Base-by-base conservation (phyloP, 2,888 invertebrate species). In the Agrotis clavis region DNA sequence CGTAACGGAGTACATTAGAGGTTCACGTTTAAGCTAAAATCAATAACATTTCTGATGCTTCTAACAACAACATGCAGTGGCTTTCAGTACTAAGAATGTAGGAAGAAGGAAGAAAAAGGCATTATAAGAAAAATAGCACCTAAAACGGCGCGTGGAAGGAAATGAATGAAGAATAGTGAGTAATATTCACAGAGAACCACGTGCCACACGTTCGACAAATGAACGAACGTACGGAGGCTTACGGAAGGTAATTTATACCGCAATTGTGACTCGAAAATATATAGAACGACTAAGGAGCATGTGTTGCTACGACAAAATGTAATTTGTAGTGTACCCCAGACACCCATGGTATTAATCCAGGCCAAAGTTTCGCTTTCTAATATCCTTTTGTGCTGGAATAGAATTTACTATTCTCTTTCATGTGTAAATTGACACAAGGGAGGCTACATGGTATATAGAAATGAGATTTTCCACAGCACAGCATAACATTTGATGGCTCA, bases 191-290 rank as follows among this genome's bases (percentile, higher is more conserved):
- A 56, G 53, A 61, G 56, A 30, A 47, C 56, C 69, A 56, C 47
- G 65, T 71, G 73, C 47, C 63, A 63, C 86, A 81, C 84, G 86
- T 86, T 70, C 75, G 18, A 67, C 76, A 70, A 84, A 79, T 77
- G 79, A 86, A 86, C 61, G 70, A 47, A 67, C 53, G 65, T 57
- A 57, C 57, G 35, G 7, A 62, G 68, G 76, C 79, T 79, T 79
- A 79, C 68, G 16, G 16, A 30, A 71, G 68, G 71, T 82, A 86
- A 84, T 84, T 86, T 86, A 79, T 82, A 74, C 57, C 71, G 64
- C 71, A 82, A 84, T 77, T 81, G 74, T 81, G 63, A 75, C 69
- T 79, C 70, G 70, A 77, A 77, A 85, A 69, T 84, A 60, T 70
- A 79, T 59, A 64, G 57, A 64, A 53, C 18, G 53, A 53, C 70